Evolutionary conservation across 2,797 vertebrate species (phyloP).

Genomic region (Masticophis lateralis): DNA sequence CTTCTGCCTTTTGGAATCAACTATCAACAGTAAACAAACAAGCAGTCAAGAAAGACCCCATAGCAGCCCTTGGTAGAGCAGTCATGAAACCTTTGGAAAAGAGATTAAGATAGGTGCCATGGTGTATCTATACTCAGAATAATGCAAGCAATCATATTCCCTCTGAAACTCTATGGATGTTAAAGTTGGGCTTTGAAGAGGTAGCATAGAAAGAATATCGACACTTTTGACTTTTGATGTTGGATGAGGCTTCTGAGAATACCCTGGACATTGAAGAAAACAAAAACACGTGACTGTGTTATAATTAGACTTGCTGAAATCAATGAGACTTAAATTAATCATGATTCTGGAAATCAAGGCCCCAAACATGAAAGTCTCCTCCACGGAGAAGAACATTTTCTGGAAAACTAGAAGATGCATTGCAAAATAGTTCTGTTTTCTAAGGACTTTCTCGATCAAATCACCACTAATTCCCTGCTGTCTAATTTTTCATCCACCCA

Average conservation of each 20-base stretch:
- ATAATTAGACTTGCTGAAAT: neutral
- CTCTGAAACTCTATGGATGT: neutral
- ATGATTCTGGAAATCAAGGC: neutral
- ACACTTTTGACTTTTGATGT: neutral
- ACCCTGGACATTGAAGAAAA: neutral
- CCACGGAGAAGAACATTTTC: neutral
- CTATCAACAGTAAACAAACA: neutral
- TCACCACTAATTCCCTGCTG: slow-evolving; percentile 16
- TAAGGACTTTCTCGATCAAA: slow-evolving; percentile 17
- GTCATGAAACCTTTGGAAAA: neutral
- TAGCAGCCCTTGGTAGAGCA: neutral
- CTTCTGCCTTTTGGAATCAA: neutral
- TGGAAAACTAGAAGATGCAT: neutral
- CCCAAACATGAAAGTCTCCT: neutral
- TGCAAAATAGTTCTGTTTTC: neutral
- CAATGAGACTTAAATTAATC: neutral
- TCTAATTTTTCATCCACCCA: slow-evolving; percentile 17
- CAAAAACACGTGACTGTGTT: neutral
- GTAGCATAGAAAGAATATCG: neutral
- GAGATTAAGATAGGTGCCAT: neutral
- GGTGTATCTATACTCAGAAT: neutral
- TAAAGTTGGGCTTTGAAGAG: neutral
- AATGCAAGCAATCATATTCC: neutral
- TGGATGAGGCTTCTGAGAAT: neutral
- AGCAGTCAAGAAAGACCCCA: neutral